Evolutionary conservation across 2,888 invertebrate genomes (phyloP), one percentile per base, ranked within the genome.

Genomic region (Halictus quadricinctus): DNA sequence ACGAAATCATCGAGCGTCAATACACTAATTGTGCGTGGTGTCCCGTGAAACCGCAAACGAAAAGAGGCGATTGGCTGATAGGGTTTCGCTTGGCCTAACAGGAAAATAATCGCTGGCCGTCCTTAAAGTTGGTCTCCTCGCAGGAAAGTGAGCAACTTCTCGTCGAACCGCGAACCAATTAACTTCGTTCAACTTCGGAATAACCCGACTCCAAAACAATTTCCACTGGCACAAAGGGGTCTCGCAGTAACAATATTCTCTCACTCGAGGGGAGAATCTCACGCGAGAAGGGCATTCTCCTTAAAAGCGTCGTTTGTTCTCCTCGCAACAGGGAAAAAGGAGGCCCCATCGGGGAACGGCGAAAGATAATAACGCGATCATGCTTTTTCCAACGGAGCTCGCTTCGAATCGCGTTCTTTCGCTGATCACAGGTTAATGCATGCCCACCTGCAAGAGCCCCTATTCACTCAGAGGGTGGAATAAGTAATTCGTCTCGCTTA

Each of bases 191-290:
- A 70, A 77, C 48, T 70, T 82, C 50, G 41, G 54, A 43, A n/a
- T 50, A 69, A 82, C 48, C 48, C 46, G 41, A n/a, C 58, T 60
- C 70, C 43, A 46, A 74, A 60, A 70, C 70, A 77, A 66, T 76
- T 76, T 73, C 58, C 48, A 83, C 54, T 81, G 70, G 83, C 41
- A 60, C 81, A 76, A 81, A 76, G 72, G 76, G 81, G 25, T 50
- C 29, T 73, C 83, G 50, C 83, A 74, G 60, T 80, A 84, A 70
- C 83, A 36, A 74, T 83, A 83, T 77, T 84, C 76, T 64, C n/a
- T n/a, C 66, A 29, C 64, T 76, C 48, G 66, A 69, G n/a, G 48
- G 36, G 69, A n/a, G 36, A 41, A 66, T 46, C 76, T 66, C 76
- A 46, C 76, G 50, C n/a, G 43, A 70, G 48, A n/a, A 69, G 12